A percentile compares a stretch with the other conserved stretches of the same genome.
Evolutionary conservation across 2,113 vertebrate species (phyloP).

Genomic region (Oriolus oriolus): DNA sequence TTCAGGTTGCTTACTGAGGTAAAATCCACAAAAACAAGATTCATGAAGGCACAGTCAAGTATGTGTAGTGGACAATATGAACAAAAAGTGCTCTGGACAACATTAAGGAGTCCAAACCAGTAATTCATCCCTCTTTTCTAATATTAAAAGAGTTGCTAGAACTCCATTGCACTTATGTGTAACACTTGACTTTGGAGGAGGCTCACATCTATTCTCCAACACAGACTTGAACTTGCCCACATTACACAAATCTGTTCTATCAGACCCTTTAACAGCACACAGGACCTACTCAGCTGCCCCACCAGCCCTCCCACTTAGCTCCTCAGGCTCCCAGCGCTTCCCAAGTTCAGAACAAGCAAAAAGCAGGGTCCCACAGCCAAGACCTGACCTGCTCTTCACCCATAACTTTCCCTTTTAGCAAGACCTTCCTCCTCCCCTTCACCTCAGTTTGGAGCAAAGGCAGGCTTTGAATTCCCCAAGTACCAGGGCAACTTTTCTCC

Average conservation of each 20-base stretch:
- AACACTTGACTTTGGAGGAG: neutral
- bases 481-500: neutral
- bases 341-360: neutral
- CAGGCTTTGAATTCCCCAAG: neutral
- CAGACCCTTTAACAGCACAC: neutral
- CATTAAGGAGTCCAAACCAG: neutral
- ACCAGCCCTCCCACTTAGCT: neutral
- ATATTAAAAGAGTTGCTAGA: neutral
- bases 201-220: neutral
- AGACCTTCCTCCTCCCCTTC: neutral
- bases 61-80: neutral
- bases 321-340: neutral
- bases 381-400: neutral
- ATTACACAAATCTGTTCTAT: rapidly evolving
- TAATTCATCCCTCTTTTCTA: neutral
- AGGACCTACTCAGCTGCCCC: neutral
- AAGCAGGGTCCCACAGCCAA: neutral
- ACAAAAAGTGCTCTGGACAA: neutral
- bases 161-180: rapidly evolving
- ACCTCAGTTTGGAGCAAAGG: neutral
- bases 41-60: neutral
- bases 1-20: neutral
- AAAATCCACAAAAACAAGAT: neutral
- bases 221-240: neutral
- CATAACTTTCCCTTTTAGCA: neutral